These are phyloP conservation scores for Dinocampus coccinellae DNA, from an alignment of 2,888 invertebrate species.

Conservation along the genomic window DNA sequence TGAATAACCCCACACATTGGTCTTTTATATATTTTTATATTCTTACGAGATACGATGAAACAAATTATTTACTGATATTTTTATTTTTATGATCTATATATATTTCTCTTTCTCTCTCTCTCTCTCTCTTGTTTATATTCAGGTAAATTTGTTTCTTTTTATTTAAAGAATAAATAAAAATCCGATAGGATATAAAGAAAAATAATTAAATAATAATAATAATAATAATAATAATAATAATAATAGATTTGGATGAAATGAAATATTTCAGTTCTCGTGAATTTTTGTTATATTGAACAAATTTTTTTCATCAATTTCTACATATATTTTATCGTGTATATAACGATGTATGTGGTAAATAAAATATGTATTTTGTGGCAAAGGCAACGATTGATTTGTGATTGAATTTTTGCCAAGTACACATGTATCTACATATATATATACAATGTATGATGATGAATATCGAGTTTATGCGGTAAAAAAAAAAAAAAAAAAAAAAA, in stretches of 20 bases:
- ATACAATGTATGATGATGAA: neutral
- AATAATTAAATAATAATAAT: too few species aligned
- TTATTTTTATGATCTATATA: neutral
- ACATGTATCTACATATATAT: neutral
- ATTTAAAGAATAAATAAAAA: too few species aligned
- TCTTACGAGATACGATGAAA: neutral
- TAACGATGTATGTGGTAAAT: neutral
- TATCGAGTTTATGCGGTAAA: too few species aligned
- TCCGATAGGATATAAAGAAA: too few species aligned
- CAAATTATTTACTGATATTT: neutral
- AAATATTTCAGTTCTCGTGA: neutral
- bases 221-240: too few species aligned
- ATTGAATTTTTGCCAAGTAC: neutral
- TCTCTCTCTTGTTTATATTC: neutral
- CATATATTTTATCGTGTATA: neutral
- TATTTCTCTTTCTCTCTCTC: neutral
- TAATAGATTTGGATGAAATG: neutral
- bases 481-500: too few species aligned
- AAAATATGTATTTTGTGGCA: neutral
- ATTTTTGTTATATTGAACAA: neutral
- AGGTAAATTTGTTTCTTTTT: too few species aligned
- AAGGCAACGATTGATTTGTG: conserved; percentile 1
- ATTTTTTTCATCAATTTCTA: neutral
- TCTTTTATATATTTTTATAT: neutral
- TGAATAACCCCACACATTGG: conserved; percentile 2